Conservation (phyloP, 2,888 invertebrate species). For the Alsophila aescularia region DNA sequence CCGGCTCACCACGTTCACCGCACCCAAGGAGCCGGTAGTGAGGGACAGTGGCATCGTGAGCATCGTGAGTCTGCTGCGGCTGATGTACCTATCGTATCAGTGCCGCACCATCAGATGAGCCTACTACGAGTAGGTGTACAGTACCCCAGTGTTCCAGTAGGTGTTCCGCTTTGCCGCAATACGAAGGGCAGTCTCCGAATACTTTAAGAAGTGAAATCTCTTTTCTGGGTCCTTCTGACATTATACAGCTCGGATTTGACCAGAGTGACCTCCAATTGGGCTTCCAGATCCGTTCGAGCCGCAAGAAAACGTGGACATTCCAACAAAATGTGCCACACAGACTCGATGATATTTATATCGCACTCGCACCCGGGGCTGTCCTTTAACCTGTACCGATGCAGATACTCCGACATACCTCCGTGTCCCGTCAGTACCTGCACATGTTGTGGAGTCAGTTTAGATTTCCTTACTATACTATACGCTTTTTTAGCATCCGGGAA, state of each 20-base stretch:
- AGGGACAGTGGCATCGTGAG: too few relatives aligned
- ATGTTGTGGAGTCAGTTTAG: not conserved
- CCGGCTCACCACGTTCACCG: not conserved
- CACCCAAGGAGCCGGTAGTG: not conserved
- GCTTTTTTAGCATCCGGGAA: not conserved
- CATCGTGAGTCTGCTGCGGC: too few relatives aligned
- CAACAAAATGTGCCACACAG: not conserved
- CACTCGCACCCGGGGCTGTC: conserved; percentile 4
- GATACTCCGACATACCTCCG: conserved; percentile 1
- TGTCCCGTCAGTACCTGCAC: conserved; percentile 11
- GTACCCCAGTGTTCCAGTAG: too few relatives aligned
- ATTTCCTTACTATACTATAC: not conserved
- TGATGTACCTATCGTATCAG: too few relatives aligned
- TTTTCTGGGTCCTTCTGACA: too few relatives aligned
- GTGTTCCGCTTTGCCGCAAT: not conserved
- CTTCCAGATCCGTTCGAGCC: conserved; percentile 1
- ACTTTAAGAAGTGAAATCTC: not conserved
- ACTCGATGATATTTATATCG: not conserved
- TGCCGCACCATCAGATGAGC: too few relatives aligned
- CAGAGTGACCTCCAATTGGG: too few relatives aligned
- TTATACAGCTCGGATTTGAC: too few relatives aligned
- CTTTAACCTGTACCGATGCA: not conserved
- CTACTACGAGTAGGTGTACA: too few relatives aligned
- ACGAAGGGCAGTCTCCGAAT: not conserved
- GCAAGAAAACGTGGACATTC: not conserved